A percentile compares a stretch with the other conserved stretches of the same genome.
These are phyloP conservation scores for Datnioides undecimradiatus DNA, from an alignment of 2,113 vertebrate genomes.

Conservation along the genomic window DNA sequence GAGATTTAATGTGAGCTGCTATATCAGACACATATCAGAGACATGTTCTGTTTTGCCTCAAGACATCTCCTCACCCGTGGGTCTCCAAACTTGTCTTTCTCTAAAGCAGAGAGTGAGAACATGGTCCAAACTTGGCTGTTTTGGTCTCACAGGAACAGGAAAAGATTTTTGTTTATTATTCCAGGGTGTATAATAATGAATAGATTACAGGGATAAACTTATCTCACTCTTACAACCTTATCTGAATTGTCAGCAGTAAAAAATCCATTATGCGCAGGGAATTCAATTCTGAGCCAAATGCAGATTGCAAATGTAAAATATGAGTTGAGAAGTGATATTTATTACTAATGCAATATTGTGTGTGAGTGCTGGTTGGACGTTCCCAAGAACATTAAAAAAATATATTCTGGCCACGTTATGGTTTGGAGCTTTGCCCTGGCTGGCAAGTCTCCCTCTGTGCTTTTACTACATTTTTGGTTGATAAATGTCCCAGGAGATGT, in stretches of 20 bases:
- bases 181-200: conserved; percentile 43
- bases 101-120: conserved; percentile 41
- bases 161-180: conserved; percentile 58
- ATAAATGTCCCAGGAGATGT: conserved; percentile 51
- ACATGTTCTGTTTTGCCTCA: conserved; percentile 55
- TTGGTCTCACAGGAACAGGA: conserved; percentile 41
- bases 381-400: conserved; percentile 46
- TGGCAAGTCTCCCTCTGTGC: conserved; percentile 37
- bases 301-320: conserved; percentile 45
- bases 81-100: conserved; percentile 21
- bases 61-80: conserved; percentile 41
- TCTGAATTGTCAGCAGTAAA: conserved; percentile 59
- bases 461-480: conserved; percentile 42
- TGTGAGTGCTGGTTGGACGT: conserved; percentile 44
- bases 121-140: conserved; percentile 12
- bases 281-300: conserved; percentile 50
- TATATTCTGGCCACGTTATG: conserved; percentile 37
- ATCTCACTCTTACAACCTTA: conserved; percentile 51
- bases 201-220: conserved; percentile 53
- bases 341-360: conserved; percentile 44
- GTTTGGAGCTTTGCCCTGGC: conserved; percentile 58
- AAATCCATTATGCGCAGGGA: conserved; percentile 31
- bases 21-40: conserved; percentile 33
- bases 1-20: conserved; percentile 18
- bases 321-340: conserved; percentile 42